Evolutionary conservation across 2,888 invertebrate species (phyloP), one percentile per base, ranked within the genome.

Genomic region (Meiosimyza decipiens): DNA sequence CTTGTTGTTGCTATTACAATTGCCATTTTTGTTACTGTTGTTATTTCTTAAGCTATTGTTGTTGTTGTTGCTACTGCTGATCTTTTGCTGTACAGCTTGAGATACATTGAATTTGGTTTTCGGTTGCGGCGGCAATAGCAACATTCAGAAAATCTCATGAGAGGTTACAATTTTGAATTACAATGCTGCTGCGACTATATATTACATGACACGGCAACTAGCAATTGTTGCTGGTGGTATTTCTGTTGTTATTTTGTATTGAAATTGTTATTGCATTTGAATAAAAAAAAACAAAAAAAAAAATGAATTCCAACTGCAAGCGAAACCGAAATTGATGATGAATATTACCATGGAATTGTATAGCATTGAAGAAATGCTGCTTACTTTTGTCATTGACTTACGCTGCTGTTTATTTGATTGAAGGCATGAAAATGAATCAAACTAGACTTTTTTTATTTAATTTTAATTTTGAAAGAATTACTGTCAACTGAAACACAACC

Each of bases 161-260:
- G 68, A 50, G 49, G 18, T 57, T 68, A 47, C 6, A 68, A 57
- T 68, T 68, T 59, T 57, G 68, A 68, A 68, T 57, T 59, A 57
- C 28, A 22, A 28, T 57, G 50, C 68, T 59, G 40, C 50, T 40
- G 40, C 40, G 40, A 40, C 40, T 40, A 40, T 28, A 28, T 28
- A 28, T 40, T 40, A 40, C 40, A 59, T 22, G 49, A 59, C 47
- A 50, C n/a, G 59, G 49, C 57, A 68, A 68, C 57, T 15, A 59
- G 68, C 57, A 68, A 59, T 59, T 68, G 59, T 71, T 74, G 75
- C 73, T 71, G 74, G 73, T 70, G 74, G 75, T 75, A 79, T 68
- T 74, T 74, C 54, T 22, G 74, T 28, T 59, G 57, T 28, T 51
- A 16, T 33, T 11, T 64, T 66, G 54, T 16, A 16, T 15, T 50